A percentile compares a stretch with the other conserved stretches of the same genome.
These are phyloP conservation scores for Nannoperca obscura DNA, from an alignment of 2,797 vertebrate genomes.

Conservation along the genomic window DNA sequence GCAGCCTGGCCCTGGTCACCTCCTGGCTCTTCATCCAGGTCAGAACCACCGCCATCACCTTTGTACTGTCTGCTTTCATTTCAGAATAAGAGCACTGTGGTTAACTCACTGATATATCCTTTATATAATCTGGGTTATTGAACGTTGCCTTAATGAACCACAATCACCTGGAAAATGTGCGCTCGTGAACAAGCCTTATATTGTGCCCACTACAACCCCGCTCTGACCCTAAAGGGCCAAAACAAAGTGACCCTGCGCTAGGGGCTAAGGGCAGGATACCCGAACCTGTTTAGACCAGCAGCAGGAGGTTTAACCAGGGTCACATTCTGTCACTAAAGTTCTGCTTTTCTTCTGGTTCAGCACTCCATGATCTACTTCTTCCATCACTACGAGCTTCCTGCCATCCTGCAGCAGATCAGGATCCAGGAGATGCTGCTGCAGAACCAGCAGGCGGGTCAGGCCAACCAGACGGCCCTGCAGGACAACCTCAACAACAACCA, in stretches of 20 bases:
- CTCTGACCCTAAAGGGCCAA: too few relatives aligned
- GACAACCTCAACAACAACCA: constrained; percentile 98
- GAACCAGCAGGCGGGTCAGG: constrained; percentile 92
- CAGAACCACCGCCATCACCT: constrained; percentile 23
- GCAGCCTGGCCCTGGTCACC: constrained; percentile 96
- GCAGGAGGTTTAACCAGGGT: background rate
- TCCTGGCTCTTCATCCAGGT: constrained; percentile 99
- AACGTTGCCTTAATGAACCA: too few relatives aligned
- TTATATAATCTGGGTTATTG: too few relatives aligned
- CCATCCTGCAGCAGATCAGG: constrained; percentile 96
- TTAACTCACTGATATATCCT: too few relatives aligned
- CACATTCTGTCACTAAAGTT: background rate
- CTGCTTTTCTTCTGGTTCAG: constrained; percentile 70
- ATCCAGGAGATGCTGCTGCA: constrained; percentile 98
- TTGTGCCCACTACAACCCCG: too few relatives aligned
- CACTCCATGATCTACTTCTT: constrained; percentile 99
- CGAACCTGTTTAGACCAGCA: too few relatives aligned
- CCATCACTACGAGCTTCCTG: constrained; percentile 97
- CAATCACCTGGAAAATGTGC: too few relatives aligned
- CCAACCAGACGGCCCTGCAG: constrained; percentile 91
- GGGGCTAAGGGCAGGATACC: too few relatives aligned
- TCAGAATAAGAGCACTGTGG: constrained; percentile 3
- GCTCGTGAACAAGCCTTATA: too few relatives aligned
- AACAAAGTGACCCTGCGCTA: too few relatives aligned
- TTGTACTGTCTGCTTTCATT: background rate